Conservation (phyloP, 2,797 vertebrate species). For the Alauda arvensis region DNA sequence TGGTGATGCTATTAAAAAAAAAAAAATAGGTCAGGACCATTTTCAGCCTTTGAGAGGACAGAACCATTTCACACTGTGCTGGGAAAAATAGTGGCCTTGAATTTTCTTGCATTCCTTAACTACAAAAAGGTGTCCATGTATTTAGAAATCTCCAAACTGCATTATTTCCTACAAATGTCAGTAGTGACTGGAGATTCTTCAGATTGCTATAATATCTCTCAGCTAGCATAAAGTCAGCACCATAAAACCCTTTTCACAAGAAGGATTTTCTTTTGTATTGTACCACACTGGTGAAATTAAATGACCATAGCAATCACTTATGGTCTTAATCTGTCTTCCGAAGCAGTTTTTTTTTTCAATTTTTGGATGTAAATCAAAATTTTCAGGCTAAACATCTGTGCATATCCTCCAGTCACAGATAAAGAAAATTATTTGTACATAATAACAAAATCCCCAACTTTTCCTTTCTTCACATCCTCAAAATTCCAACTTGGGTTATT, state of each 20-base stretch:
- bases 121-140: not conserved
- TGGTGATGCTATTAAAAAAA: not conserved
- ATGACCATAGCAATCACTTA: not conserved
- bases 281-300: not conserved
- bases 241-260: not conserved
- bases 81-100: not conserved
- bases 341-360: not conserved
- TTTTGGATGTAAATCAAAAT: not conserved
- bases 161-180: not conserved
- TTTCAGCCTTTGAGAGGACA: not conserved
- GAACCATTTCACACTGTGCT: not conserved
- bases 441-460: not conserved
- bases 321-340: not conserved
- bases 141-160: not conserved
- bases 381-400: not conserved
- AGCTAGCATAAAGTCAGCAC: not conserved
- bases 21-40: conserved; percentile 50
- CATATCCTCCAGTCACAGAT: not conserved
- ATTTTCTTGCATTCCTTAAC: not conserved
- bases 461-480: not conserved
- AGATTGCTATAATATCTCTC: not conserved
- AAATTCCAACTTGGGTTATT: not conserved
- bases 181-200: not conserved
- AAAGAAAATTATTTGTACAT: not conserved
- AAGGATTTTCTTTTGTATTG: not conserved